phyloP scores from a whole-genome alignment of 2,797 vertebrate species.

The Amblyraja radiata region DNA sequence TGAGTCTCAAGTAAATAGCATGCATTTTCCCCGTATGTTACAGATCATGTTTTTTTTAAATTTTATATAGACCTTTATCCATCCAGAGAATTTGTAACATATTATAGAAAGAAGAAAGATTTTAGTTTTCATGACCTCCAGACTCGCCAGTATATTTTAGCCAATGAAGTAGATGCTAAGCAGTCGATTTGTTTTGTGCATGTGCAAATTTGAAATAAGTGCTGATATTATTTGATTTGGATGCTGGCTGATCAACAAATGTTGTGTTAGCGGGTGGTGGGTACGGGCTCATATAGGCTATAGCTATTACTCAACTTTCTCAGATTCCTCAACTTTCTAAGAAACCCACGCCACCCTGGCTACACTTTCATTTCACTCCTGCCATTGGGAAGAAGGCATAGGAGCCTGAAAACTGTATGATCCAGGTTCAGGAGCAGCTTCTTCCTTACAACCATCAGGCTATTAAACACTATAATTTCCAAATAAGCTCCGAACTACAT shows the following conservation, averaged over 20 bases:
- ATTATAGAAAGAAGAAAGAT: not conserved
- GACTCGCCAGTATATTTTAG: not conserved
- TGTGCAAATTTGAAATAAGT: not conserved
- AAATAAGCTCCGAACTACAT: too few relatives aligned
- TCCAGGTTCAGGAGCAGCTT: too few relatives aligned
- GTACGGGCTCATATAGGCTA: too few relatives aligned
- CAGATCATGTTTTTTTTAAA: not conserved
- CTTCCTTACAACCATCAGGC: too few relatives aligned
- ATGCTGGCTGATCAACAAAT: not conserved
- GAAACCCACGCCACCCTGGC: too few relatives aligned
- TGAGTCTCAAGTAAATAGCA: not conserved
- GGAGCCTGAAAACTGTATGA: too few relatives aligned
- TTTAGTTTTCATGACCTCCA: not conserved
- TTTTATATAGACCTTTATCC: not conserved
- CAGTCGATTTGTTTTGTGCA: not conserved
- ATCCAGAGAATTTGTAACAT: not conserved
- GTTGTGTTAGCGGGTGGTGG: not conserved
- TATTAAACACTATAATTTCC: too few relatives aligned
- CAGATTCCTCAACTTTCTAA: too few relatives aligned
- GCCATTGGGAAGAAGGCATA: too few relatives aligned
- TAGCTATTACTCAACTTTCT: too few relatives aligned
- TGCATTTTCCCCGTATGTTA: not conserved
- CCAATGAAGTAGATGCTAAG: not conserved
- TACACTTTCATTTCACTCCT: too few relatives aligned
- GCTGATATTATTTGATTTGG: not conserved